Percentiles rank a stretch among this genome's conserved stretches.
Evolutionary conservation across 2,113 vertebrate genomes (phyloP).

Genomic region (Donacobius atricapilla): DNA sequence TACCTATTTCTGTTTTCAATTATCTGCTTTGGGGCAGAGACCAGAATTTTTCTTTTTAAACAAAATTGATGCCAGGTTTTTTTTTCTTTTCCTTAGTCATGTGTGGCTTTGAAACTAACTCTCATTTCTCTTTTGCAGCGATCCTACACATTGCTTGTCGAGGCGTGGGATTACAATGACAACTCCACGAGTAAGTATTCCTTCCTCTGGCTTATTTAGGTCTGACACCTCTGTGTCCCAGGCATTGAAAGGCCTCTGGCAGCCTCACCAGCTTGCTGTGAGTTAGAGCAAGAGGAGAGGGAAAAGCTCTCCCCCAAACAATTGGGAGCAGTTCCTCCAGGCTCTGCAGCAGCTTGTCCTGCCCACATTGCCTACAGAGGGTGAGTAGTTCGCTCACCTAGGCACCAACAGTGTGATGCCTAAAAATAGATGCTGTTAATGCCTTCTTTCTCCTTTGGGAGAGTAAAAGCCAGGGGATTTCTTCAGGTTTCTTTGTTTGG

Average conservation of each 20-base stretch:
- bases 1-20: conserved; percentile 56
- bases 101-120: conserved; percentile 1
- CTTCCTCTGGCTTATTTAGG: not conserved
- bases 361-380: not conserved
- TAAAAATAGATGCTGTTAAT: conserved; percentile 41
- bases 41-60: not conserved
- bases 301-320: not conserved
- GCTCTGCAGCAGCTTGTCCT: not conserved
- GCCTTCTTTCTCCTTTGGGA: not conserved
- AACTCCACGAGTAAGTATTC: conserved; percentile 89
- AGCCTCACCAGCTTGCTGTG: not conserved
- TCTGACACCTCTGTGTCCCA: not conserved
- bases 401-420: not conserved
- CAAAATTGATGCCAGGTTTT: not conserved
- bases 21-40: not conserved
- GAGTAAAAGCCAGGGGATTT: not conserved
- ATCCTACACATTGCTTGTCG: conserved; percentile 95
- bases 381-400: not conserved
- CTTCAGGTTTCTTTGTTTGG: not conserved
- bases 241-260: not conserved
- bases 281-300: not conserved
- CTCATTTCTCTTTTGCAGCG: conserved; percentile 81
- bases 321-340: not conserved
- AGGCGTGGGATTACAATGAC: conserved; percentile 94
- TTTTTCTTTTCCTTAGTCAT: too few relatives aligned